Percentiles rank a stretch among this genome's conserved stretches.
Evolutionary conservation across 2,797 vertebrate genomes (phyloP).

Genomic region (Poecilia wingei): DNA sequence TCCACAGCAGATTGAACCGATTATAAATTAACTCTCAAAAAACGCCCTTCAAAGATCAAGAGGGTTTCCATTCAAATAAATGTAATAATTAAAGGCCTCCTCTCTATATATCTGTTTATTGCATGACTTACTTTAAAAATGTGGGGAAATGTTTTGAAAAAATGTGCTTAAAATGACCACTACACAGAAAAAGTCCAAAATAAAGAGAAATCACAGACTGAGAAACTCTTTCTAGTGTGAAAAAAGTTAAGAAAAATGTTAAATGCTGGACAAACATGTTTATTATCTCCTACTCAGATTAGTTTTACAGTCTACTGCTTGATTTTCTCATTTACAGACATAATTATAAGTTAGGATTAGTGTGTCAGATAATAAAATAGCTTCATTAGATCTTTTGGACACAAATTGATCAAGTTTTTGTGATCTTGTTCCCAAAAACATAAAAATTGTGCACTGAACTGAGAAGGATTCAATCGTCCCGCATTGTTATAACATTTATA

Average conservation of each 20-base stretch:
- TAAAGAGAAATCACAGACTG: not conserved
- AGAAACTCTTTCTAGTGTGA: not conserved
- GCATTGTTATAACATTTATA: not conserved
- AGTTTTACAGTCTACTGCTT: not conserved
- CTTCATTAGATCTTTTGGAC: not conserved
- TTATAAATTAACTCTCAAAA: not conserved
- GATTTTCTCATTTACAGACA: not conserved
- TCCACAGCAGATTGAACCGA: not conserved
- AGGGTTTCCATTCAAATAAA: conserved; percentile 1
- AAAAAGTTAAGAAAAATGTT: not conserved
- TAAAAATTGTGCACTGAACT: not conserved
- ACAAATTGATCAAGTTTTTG: not conserved
- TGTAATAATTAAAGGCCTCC: not conserved
- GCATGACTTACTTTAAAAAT: not conserved
- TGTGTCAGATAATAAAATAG: not conserved
- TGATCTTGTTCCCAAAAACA: not conserved
- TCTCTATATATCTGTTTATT: not conserved
- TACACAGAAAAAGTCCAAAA: not conserved
- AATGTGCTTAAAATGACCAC: not conserved
- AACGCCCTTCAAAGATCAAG: not conserved
- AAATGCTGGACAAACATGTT: not conserved
- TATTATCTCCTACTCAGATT: not conserved
- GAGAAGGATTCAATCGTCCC: not conserved
- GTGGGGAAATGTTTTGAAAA: not conserved
- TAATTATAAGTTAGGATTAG: not conserved